phyloP scores from a whole-genome alignment of 1,140 invertebrate genomes.

The Temnothorax nylanderi region DNA sequence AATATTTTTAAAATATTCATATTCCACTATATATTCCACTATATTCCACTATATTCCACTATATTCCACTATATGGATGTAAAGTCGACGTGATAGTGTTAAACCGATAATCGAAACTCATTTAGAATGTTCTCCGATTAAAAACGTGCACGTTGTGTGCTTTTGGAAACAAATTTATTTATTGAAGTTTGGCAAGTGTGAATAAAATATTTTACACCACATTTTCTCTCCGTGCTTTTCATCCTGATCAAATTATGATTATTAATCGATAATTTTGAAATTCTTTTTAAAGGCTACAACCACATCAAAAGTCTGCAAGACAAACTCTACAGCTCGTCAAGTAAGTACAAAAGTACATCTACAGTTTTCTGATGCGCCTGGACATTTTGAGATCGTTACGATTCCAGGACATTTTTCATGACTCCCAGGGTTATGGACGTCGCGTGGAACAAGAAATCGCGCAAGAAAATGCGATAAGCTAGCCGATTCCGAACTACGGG shows the following conservation, averaged over 20 bases:
- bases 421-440: slow-evolving; percentile 29
- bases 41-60: too few relatives aligned
- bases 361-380: slow-evolving; percentile 16
- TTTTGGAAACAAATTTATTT: background rate
- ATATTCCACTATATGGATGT: background rate
- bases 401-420: slow-evolving; percentile 54
- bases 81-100: background rate
- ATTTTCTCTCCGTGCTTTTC: background rate
- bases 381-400: slow-evolving; percentile 36
- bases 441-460: slow-evolving; percentile 60
- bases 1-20: too few relatives aligned
- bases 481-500: slow-evolving; percentile 33
- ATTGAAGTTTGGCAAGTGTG: background rate
- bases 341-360: background rate
- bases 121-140: background rate
- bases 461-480: slow-evolving; percentile 72
- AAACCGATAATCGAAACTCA: background rate
- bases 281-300: background rate
- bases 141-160: background rate
- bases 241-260: background rate
- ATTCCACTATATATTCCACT: too few relatives aligned
- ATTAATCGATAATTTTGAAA: background rate
- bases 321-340: background rate
- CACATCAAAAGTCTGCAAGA: background rate
- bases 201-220: slow-evolving; percentile 6